Base-by-base conservation (phyloP, 2,888 invertebrate species). In the Drosophila nr. fundita region DNA sequence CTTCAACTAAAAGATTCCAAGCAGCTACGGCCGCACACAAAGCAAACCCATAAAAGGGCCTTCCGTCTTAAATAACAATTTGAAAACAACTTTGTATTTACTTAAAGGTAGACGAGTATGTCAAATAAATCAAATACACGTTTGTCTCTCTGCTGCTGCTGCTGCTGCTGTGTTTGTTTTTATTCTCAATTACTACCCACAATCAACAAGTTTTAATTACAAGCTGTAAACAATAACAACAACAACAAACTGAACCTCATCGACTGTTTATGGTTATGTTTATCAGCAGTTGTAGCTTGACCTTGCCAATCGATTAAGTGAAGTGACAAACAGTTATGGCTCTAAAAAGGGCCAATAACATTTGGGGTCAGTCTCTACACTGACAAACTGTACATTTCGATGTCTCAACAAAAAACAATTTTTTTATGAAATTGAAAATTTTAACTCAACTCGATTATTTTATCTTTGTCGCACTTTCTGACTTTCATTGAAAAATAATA, bases 121-220 rank as follows among this genome's bases (percentile, higher is more conserved):
- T 64, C 58, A 60, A 66, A 87, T 87, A 85, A 80, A 83, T 84
- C 81, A 80, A 74, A 78, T 70, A 52, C 62, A 65, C 78, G 65
- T 68, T 57, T 40, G 57, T 66, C 48, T 27, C 10, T n/a, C 52
- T 60, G 10, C 8, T 42, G 32, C 55, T 13, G 45, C 18, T 49
- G 53, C 24, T 49, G 49, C 2, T 29, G 49, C 10, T 34, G 3
- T 55, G 42, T 62, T 55, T 63, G 32, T 48, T 59, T 52, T 48
- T 48, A 50, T 40, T 29, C 34, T 18, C 74, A 61, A 50, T 24
- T 72, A 24, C 45, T 63, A 69, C 88, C 83, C 77, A 88, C 88
- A 83, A 83, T 88, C 88, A 84, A 84, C 84, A 84, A 84, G 88
- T 84, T 83, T 83, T 88, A 86, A 84, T 88, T 88, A 73, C 73